Percentiles rank a stretch among this genome's conserved stretches.
Conservation (phyloP, 2,888 invertebrate genomes). For the Scaptomyza reducta region DNA sequence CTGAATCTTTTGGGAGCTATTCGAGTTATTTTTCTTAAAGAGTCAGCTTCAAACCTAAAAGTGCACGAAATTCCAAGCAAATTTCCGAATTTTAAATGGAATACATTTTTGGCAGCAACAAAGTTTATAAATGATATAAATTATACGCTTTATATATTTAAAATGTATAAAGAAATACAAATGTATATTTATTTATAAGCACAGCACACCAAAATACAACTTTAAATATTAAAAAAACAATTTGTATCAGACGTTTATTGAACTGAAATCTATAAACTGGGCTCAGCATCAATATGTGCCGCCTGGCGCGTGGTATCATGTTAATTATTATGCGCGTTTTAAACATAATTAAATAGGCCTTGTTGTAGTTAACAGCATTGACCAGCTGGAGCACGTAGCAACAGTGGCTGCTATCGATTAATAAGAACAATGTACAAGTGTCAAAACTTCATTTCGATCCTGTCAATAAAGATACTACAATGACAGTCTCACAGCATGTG, state of each 20-base stretch:
- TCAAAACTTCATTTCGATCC: constrained; percentile 56
- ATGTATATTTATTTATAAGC: background rate
- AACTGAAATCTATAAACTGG: constrained; percentile 17
- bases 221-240: background rate
- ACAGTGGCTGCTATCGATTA: constrained; percentile 26
- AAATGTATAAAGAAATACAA: no score
- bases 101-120: no score
- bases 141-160: no score
- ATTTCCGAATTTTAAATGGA: no score
- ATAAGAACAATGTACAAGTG: constrained; percentile 31
- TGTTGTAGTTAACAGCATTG: constrained; percentile 54
- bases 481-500: constrained; percentile 30
- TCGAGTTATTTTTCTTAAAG: background rate
- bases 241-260: constrained; percentile 24
- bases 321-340: constrained; percentile 65
- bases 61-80: no score
- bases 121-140: no score
- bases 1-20: background rate
- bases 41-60: no score
- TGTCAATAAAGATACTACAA: constrained; percentile 21
- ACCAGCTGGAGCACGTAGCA: constrained; percentile 38
- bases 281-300: background rate
- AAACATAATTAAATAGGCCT: constrained; percentile 66
- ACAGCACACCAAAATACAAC: no score
- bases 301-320: constrained; percentile 35